These are phyloP conservation scores for Ardeotis arabs DNA, from an alignment of 2,113 vertebrate species.

Conservation along the genomic window DNA sequence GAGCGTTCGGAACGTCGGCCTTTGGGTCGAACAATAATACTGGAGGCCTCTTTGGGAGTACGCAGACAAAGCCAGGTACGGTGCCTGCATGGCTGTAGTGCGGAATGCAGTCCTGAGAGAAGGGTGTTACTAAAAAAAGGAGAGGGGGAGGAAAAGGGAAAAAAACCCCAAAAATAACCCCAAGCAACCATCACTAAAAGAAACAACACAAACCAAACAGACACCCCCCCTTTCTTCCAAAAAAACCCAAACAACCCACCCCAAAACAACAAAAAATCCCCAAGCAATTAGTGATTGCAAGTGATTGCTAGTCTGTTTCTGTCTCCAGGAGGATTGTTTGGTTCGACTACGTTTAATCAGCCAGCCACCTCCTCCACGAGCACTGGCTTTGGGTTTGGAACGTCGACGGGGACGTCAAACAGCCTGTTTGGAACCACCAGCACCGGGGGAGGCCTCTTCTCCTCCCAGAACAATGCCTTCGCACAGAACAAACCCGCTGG, in stretches of 20 bases:
- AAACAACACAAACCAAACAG: not conserved
- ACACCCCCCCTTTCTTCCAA: accelerated
- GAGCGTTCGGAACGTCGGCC: constrained; percentile 90
- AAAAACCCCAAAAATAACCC: too few species aligned
- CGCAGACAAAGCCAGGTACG: constrained; percentile 92
- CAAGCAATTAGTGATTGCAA: accelerated
- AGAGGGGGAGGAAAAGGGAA: accelerated
- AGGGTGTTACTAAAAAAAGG: accelerated
- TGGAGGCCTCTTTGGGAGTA: constrained; percentile 88
- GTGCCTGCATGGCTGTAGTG: accelerated
- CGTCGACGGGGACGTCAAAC: constrained; percentile 84
- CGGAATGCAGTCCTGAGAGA: accelerated
- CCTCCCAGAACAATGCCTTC: constrained; percentile 93
- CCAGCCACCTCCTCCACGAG: constrained; percentile 91
- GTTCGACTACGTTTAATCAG: constrained; percentile 90
- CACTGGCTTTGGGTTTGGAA: constrained; percentile 90
- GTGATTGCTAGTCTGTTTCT: not conserved
- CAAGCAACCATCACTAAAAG: accelerated
- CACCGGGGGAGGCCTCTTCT: constrained; percentile 90
- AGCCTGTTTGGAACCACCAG: constrained; percentile 90
- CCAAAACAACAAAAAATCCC: too few species aligned
- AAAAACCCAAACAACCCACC: too few species aligned
- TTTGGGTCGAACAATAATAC: constrained; percentile 88
- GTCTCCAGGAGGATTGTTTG: constrained; percentile 89
- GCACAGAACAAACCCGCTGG: constrained; percentile 87